These are phyloP conservation scores for Meda fulgida DNA, from an alignment of 2,797 vertebrate genomes.

Conservation along the genomic window DNA sequence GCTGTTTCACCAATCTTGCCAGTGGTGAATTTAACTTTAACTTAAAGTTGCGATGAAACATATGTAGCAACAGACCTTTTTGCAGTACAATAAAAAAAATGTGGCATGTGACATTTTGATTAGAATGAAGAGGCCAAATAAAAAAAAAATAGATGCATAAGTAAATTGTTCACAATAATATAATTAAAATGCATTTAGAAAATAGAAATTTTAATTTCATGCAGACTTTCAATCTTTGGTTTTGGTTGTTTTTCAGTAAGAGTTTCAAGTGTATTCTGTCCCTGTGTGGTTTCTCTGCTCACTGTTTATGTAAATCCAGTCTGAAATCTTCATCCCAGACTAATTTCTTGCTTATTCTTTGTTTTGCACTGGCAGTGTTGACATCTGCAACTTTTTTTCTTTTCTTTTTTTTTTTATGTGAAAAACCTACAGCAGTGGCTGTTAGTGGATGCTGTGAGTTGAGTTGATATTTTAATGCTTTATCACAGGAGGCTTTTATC, in stretches of 20 bases:
- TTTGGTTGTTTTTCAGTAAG: neutral
- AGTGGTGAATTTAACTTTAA: neutral
- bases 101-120: no score
- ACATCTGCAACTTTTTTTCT: slow-evolving; percentile 11
- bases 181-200: neutral
- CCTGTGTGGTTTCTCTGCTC: slow-evolving; percentile 20
- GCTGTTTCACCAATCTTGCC: neutral
- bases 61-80: neutral
- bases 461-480: slow-evolving; percentile 1
- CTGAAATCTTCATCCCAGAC: slow-evolving; percentile 33
- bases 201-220: neutral
- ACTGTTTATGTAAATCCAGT: slow-evolving; percentile 34
- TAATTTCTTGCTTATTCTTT: slow-evolving; percentile 48
- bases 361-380: slow-evolving; percentile 24
- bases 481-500: slow-evolving; percentile 60
- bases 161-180: neutral
- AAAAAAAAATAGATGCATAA: neutral
- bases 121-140: no score
- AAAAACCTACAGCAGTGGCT: slow-evolving; percentile 29
- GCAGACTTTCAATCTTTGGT: neutral
- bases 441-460: neutral
- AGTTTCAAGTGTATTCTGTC: neutral
- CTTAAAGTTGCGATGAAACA: neutral
- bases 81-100: no score
- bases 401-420: slow-evolving; percentile 13